Evolutionary conservation across 2,113 vertebrate species (phyloP).

Genomic region (Ciconia stormi): DNA sequence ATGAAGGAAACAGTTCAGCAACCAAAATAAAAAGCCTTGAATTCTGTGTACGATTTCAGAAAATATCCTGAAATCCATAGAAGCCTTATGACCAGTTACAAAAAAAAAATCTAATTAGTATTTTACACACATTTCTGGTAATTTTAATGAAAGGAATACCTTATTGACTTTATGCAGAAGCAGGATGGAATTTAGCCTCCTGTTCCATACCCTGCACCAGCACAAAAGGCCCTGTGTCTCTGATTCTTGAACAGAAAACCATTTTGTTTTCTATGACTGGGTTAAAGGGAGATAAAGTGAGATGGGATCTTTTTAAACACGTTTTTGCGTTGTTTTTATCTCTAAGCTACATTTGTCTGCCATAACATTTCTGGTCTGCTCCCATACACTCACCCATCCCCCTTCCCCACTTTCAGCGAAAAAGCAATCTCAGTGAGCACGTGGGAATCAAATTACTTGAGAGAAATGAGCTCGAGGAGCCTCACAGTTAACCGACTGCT

Average conservation of each 20-base stretch:
- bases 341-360: constrained; percentile 9
- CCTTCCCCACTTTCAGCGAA: not conserved
- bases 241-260: not conserved
- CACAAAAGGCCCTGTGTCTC: not conserved
- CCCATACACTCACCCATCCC: not conserved
- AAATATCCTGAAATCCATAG: not conserved
- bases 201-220: not conserved
- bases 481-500: constrained; percentile 73
- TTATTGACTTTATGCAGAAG: not conserved
- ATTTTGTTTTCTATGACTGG: not conserved
- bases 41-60: not conserved
- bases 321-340: not conserved
- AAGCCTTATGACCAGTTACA: not conserved
- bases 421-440: constrained; percentile 73
- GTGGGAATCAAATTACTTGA: constrained; percentile 78
- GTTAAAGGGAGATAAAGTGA: not conserved
- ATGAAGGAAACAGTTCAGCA: not conserved
- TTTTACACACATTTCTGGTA: not conserved
- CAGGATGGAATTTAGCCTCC: not conserved
- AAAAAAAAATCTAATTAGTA: not conserved
- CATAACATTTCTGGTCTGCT: not conserved
- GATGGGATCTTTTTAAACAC: not conserved
- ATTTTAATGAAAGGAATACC: not conserved
- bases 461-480: constrained; percentile 76
- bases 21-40: not conserved